phyloP scores from a whole-genome alignment of 37 sponge, comb jelly and placozoan species.

The Ianthella basta region DNA sequence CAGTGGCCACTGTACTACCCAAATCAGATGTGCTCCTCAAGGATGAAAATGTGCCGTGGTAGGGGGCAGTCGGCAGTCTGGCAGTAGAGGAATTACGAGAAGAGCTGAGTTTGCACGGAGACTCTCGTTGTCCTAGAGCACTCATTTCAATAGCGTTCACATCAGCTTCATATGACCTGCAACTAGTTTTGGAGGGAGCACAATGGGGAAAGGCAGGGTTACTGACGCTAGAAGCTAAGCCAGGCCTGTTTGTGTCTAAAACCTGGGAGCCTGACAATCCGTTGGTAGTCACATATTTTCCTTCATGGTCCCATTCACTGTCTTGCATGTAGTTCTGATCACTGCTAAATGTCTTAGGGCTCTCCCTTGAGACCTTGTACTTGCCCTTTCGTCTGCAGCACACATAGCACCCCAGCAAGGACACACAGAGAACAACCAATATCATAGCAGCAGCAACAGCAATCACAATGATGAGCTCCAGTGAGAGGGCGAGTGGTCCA shows the following conservation, averaged over 20 bases:
- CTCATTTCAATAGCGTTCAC: not conserved
- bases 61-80: not conserved
- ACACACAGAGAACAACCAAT: not conserved
- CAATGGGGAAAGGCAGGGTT: not conserved
- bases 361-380: not conserved
- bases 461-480: not conserved
- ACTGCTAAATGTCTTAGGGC: not conserved
- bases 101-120: not conserved
- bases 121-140: not conserved
- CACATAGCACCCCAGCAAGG: not conserved
- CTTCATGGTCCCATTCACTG: conserved; percentile 14
- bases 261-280: not conserved
- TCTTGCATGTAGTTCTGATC: not conserved
- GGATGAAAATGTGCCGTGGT: not conserved
- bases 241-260: not conserved
- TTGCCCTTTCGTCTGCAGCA: not conserved
- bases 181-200: not conserved
- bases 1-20: conserved; percentile 7
- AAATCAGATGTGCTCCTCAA: conserved; percentile 21
- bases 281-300: not conserved
- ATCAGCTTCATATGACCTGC: not conserved
- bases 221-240: not conserved
- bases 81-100: not conserved
- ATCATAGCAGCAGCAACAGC: not conserved
- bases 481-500: not conserved